These are phyloP conservation scores for Heliangelus exortis DNA, from an alignment of 2,797 vertebrate species.

Conservation along the genomic window DNA sequence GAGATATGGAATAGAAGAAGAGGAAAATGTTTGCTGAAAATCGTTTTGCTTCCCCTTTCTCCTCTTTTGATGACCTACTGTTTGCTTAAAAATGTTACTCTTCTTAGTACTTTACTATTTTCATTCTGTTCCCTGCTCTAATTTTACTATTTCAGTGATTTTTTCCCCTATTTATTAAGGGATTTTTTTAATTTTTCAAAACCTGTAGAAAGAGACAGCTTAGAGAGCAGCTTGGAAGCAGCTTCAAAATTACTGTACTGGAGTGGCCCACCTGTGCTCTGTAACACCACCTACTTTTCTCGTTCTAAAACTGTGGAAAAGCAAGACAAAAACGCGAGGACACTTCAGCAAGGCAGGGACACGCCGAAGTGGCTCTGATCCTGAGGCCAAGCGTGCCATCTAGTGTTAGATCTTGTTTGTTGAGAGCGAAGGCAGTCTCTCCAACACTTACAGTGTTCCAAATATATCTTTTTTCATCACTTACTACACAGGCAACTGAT, in stretches of 20 bases:
- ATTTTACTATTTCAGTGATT: neutral
- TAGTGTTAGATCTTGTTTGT: constrained; percentile 63
- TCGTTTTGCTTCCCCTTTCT: neutral
- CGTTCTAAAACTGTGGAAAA: neutral
- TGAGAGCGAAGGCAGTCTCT: neutral
- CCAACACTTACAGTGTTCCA: fast-evolving
- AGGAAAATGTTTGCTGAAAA: neutral
- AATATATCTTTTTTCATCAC: neutral
- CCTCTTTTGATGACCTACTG: neutral
- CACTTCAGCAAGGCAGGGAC: fast-evolving
- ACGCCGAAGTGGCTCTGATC: constrained; percentile 1
- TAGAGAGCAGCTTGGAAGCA: neutral
- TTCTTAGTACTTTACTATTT: neutral
- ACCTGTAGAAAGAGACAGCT: neutral
- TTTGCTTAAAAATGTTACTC: neutral
- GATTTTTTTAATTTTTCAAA: neutral
- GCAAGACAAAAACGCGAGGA: fast-evolving
- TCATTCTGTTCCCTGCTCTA: neutral
- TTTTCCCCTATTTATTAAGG: neutral
- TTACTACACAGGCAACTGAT: neutral
- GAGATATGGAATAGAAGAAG: neutral
- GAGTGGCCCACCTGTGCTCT: neutral
- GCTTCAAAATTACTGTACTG: neutral
- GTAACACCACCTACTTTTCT: neutral
- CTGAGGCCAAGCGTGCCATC: constrained; percentile 79